A percentile compares a stretch with the other conserved stretches of the same genome.
Conservation (phyloP, 2,113 vertebrate genomes). For the Hystrix cristata region DNA sequence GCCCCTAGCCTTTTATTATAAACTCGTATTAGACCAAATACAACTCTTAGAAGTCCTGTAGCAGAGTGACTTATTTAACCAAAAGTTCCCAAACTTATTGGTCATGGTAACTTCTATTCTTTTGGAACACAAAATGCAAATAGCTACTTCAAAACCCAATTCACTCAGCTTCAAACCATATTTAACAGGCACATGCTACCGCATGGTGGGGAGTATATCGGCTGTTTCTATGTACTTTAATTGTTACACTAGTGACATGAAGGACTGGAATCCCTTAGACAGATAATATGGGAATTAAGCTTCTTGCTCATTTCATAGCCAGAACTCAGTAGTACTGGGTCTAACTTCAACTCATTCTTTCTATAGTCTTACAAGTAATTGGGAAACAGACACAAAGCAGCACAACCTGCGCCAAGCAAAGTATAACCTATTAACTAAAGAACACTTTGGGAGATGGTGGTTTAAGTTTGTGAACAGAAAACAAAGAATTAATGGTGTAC, state of each 20-base stretch:
- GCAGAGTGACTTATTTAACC: background rate
- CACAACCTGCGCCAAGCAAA: background rate
- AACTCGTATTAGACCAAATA: background rate
- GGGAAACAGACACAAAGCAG: background rate
- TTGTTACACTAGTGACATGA: background rate
- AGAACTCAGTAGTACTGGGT: background rate
- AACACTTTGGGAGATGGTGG: background rate
- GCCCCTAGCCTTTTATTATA: background rate
- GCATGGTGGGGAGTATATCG: background rate
- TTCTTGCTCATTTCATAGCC: background rate
- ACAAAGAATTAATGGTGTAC: background rate
- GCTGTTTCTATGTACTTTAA: background rate
- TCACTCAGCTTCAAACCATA: background rate
- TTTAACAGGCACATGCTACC: background rate
- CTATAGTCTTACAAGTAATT: background rate
- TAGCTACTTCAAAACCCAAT: conserved; percentile 4
- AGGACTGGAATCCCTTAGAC: background rate
- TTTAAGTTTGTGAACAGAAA: background rate
- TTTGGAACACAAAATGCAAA: background rate
- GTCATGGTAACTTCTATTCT: background rate
- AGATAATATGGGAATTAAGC: background rate
- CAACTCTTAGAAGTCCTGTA: background rate
- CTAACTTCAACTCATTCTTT: conserved; percentile 10
- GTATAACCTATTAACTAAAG: background rate
- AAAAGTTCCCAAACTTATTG: background rate